phyloP scores from a whole-genome alignment of 1,140 invertebrate species.

The Bombus impatiens region DNA sequence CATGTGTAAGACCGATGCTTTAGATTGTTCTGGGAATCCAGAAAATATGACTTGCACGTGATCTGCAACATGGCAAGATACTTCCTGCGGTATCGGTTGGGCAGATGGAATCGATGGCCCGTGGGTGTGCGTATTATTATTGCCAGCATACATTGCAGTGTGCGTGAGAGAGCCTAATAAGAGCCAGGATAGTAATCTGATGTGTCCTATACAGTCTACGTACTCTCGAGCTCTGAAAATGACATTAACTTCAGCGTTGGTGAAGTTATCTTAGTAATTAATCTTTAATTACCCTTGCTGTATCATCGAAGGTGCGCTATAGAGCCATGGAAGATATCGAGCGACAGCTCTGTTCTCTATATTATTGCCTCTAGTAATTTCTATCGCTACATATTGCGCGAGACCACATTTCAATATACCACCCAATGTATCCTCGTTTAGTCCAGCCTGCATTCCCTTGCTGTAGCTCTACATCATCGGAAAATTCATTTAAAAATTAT shows the following conservation, averaged over 20 bases:
- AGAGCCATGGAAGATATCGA: conserved; percentile 96
- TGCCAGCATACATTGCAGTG: conserved; percentile 85
- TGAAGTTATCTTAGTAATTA: neutral
- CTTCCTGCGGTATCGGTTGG: conserved; percentile 97
- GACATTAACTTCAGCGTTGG: neutral
- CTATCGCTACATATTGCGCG: conserved; percentile 96
- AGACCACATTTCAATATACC: conserved; percentile 97
- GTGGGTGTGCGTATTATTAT: conserved; percentile 72
- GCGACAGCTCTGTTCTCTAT: conserved; percentile 92
- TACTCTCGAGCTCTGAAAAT: conserved; percentile 93
- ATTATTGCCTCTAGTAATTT: conserved; percentile 93
- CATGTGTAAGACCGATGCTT: conserved; percentile 95
- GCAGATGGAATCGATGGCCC: conserved; percentile 82
- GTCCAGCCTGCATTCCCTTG: conserved; percentile 89
- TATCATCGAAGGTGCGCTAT: conserved; percentile 91
- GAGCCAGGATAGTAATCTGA: conserved; percentile 97
- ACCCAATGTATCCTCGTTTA: conserved; percentile 97
- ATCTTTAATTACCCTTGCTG: conserved; percentile 89
- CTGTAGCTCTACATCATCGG: conserved; percentile 87
- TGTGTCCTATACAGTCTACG: conserved; percentile 96
- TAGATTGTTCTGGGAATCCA: conserved; percentile 98
- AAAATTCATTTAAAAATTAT: neutral
- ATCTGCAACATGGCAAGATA: conserved; percentile 97
- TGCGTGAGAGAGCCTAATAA: conserved; percentile 96
- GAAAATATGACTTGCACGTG: conserved; percentile 97